Evolutionary conservation across 2,113 vertebrate genomes (phyloP).

Genomic region (Oreochromis aureus): DNA sequence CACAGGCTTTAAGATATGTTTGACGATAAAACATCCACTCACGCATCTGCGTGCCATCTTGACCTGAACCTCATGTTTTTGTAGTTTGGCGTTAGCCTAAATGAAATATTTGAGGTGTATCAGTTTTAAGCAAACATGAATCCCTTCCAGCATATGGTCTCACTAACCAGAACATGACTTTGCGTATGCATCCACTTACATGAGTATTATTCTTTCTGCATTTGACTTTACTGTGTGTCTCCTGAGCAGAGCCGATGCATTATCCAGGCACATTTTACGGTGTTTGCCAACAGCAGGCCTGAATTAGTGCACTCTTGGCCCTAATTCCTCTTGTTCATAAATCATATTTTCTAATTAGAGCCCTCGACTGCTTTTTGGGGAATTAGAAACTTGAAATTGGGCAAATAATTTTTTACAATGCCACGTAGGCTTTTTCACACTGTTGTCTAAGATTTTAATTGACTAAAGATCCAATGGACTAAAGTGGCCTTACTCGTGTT

Average conservation of each 20-base stretch:
- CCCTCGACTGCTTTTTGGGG: conserved; percentile 20
- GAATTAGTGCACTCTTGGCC: conserved; percentile 49
- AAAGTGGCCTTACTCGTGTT: conserved; percentile 7
- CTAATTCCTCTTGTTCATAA: conserved; percentile 54
- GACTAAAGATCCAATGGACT: background rate
- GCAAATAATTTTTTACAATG: background rate
- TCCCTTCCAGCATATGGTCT: background rate
- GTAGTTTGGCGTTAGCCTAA: background rate
- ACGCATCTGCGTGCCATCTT: background rate
- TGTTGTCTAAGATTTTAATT: background rate
- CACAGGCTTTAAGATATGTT: background rate
- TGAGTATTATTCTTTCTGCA: background rate
- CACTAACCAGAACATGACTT: background rate
- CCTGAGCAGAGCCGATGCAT: conserved; percentile 29
- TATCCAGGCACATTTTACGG: conserved; percentile 46
- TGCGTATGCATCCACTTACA: background rate
- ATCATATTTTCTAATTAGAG: conserved; percentile 55
- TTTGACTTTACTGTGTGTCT: conserved; percentile 7
- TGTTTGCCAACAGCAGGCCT: conserved; percentile 56
- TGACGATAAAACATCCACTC: background rate
- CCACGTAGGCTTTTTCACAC: background rate
- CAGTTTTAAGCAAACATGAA: background rate
- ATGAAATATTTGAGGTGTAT: background rate
- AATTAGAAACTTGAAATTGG: conserved; percentile 16
- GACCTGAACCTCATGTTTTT: background rate